Conservation (phyloP, 2,888 invertebrate genomes). For the Ormyrus pomaceus region DNA sequence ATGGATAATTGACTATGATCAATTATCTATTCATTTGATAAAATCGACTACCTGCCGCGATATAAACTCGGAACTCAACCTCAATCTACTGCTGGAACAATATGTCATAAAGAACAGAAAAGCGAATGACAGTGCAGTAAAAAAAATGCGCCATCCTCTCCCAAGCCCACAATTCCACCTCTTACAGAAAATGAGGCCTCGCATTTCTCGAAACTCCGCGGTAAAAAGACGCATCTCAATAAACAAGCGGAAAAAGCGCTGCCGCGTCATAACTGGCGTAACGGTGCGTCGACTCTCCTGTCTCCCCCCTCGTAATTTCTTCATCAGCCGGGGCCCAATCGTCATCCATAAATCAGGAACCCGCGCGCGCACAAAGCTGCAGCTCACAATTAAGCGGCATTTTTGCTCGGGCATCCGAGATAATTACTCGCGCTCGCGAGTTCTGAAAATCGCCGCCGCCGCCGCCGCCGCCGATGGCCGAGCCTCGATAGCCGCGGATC, state of each 20-base stretch:
- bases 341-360: conserved; percentile 41
- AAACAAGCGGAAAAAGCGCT: not conserved
- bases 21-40: too few species aligned
- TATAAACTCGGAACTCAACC: too few species aligned
- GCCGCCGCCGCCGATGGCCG: not conserved
- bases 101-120: too few species aligned
- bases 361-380: not conserved
- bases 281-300: conserved; percentile 15
- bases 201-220: too few species aligned
- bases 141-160: too few species aligned
- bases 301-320: conserved; percentile 42
- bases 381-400: conserved; percentile 32
- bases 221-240: too few species aligned
- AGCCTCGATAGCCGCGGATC: conserved; percentile 4
- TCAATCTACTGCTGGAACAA: too few species aligned
- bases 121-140: too few species aligned
- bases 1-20: too few species aligned
- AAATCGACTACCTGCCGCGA: too few species aligned
- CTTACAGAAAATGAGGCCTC: not conserved
- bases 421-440: conserved; percentile 39
- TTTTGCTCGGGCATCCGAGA: not conserved
- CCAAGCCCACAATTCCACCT: too few species aligned
- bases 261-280: conserved; percentile 7
- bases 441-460: conserved; percentile 6
- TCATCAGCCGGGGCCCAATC: conserved; percentile 38